Conservation (phyloP, 2,888 invertebrate species). For the Graphium colonna region DNA sequence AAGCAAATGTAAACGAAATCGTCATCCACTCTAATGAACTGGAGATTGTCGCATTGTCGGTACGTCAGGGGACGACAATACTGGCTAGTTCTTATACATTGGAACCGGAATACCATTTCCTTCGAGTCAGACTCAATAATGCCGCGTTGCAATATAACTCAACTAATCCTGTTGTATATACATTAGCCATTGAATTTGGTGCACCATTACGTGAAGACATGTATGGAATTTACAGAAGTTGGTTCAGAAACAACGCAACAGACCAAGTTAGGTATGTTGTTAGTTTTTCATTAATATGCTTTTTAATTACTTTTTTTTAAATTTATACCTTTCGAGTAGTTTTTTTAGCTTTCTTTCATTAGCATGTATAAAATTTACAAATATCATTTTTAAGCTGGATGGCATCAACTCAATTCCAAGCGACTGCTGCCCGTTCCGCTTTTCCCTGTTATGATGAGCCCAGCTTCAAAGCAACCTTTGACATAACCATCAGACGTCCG, state of each 20-base stretch:
- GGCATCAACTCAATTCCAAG: slow-evolving; percentile 86
- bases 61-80: slow-evolving; percentile 44
- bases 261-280: slow-evolving; percentile 41
- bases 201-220: slow-evolving; percentile 57
- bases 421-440: slow-evolving; percentile 83
- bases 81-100: slow-evolving; percentile 28
- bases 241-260: slow-evolving; percentile 49
- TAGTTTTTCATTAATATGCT: too few species aligned
- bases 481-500: slow-evolving; percentile 82
- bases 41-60: slow-evolving; percentile 49
- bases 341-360: too few species aligned
- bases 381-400: slow-evolving; percentile 60
- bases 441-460: slow-evolving; percentile 93
- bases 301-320: background rate
- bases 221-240: slow-evolving; percentile 67
- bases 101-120: slow-evolving; percentile 46
- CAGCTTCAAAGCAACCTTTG: slow-evolving; percentile 88
- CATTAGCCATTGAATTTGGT: slow-evolving; percentile 44
- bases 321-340: too few species aligned
- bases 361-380: background rate
- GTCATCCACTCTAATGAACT: slow-evolving; percentile 56
- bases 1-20: slow-evolving; percentile 47
- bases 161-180: slow-evolving; percentile 37
- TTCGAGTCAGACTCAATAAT: slow-evolving; percentile 38
- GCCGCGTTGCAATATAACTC: slow-evolving; percentile 40